Percentiles rank a stretch among this genome's conserved stretches.
These are phyloP conservation scores for Morpho deidamia DNA, from an alignment of 2,888 invertebrate genomes.

Conservation along the genomic window DNA sequence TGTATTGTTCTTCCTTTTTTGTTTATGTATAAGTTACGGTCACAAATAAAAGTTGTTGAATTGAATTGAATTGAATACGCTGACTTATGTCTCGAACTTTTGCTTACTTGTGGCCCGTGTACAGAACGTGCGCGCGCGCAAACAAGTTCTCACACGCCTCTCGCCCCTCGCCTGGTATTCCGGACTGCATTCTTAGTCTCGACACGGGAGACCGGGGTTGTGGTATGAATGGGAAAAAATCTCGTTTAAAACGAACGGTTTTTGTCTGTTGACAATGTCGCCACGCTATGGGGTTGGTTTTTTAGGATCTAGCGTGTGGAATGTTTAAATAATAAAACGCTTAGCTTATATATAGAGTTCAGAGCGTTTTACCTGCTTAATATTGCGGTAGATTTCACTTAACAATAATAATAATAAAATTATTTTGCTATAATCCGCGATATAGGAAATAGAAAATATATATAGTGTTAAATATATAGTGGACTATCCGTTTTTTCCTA, in stretches of 20 bases:
- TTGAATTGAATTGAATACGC: too few relatives aligned
- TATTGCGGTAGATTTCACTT: too few relatives aligned
- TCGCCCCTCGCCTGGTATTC: conserved; percentile 10
- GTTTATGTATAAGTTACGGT: too few relatives aligned
- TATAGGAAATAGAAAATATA: too few relatives aligned
- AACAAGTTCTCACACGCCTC: conserved; percentile 20
- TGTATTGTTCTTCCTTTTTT: too few relatives aligned
- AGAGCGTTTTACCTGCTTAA: too few relatives aligned
- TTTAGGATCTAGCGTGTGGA: background rate
- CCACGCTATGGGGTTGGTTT: background rate
- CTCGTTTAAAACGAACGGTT: background rate
- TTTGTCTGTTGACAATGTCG: conserved; percentile 3
- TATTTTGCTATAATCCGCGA: too few relatives aligned
- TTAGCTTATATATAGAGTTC: background rate
- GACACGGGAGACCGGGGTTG: conserved; percentile 52
- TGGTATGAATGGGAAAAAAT: conserved; percentile 49
- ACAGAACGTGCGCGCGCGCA: conserved; percentile 16
- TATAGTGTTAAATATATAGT: too few relatives aligned
- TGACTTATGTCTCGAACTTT: too few relatives aligned
- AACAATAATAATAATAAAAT: too few relatives aligned
- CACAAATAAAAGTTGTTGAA: too few relatives aligned
- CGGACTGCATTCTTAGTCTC: conserved; percentile 32
- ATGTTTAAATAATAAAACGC: background rate
- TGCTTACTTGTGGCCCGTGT: background rate
- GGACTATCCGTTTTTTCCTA: too few relatives aligned